A percentile compares a stretch with the other conserved stretches of the same genome.
These are phyloP conservation scores for Galagoides demidoff DNA, from an alignment of 2,797 vertebrate genomes.

Conservation along the genomic window DNA sequence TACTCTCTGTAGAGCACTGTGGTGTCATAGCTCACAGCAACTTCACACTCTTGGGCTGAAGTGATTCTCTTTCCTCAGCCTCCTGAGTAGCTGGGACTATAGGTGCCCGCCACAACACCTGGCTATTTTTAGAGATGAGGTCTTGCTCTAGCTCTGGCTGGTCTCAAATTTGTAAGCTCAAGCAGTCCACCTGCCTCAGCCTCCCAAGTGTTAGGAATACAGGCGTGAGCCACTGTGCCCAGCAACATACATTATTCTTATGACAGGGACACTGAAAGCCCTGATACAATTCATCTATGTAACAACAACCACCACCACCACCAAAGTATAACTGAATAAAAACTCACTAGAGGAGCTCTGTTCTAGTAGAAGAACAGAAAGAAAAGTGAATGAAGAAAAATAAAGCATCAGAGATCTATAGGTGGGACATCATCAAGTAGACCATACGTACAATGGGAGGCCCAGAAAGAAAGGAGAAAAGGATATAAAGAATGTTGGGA, in stretches of 20 bases:
- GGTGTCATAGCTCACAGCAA: too few species aligned
- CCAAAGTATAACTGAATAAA: neutral
- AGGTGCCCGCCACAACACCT: too few species aligned
- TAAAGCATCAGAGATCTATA: neutral
- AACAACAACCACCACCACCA: neutral
- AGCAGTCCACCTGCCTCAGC: too few species aligned
- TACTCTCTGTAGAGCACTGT: too few species aligned
- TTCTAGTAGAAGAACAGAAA: neutral
- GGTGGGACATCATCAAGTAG: neutral
- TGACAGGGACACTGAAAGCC: neutral
- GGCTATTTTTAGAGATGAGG: too few species aligned
- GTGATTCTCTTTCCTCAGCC: too few species aligned
- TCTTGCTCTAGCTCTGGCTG: too few species aligned
- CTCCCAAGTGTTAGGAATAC: too few species aligned
- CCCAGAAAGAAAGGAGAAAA: neutral
- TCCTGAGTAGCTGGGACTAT: too few species aligned
- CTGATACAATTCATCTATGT: neutral
- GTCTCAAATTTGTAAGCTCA: too few species aligned
- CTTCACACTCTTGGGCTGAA: too few species aligned
- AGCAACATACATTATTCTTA: neutral
- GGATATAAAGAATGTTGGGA: neutral
- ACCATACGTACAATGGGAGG: neutral
- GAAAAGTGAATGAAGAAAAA: neutral
- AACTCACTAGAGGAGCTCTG: neutral
- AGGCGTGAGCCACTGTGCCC: too few species aligned